phyloP scores from a whole-genome alignment of 2,888 invertebrate species.

The Mechanitis mazaeus region DNA sequence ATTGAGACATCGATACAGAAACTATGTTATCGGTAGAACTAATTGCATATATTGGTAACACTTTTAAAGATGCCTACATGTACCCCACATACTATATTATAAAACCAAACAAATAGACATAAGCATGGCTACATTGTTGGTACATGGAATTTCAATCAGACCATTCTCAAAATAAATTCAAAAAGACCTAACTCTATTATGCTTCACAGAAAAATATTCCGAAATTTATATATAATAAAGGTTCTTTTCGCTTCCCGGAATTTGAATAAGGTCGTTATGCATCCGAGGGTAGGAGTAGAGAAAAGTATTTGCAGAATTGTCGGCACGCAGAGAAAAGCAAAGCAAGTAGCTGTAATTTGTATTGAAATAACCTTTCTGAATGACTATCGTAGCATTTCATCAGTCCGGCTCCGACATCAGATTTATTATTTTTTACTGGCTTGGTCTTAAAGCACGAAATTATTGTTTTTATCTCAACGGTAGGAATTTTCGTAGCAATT shows the following conservation, averaged over 20 bases:
- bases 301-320: constrained; percentile 74
- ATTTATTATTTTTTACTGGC: constrained; percentile 74
- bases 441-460: constrained; percentile 70
- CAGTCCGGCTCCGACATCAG: constrained; percentile 53
- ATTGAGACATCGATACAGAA: constrained; percentile 31
- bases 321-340: constrained; percentile 66
- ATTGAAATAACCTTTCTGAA: constrained; percentile 73
- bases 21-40: constrained; percentile 59
- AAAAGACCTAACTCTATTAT: constrained; percentile 29
- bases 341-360: constrained; percentile 74
- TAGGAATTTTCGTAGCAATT: constrained; percentile 74
- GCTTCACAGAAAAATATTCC: constrained; percentile 13
- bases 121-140: constrained; percentile 63
- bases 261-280: constrained; percentile 23
- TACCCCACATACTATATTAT: constrained; percentile 54
- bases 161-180: constrained; percentile 19
- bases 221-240: constrained; percentile 9
- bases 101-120: constrained; percentile 61
- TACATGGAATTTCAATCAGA: constrained; percentile 76
- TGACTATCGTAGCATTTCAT: constrained; percentile 72
- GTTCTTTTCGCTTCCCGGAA: constrained; percentile 3
- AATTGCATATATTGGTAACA: constrained; percentile 61
- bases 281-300: constrained; percentile 52
- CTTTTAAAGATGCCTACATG: constrained; percentile 55
- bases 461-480: constrained; percentile 73